Base-by-base conservation (phyloP, 2,888 invertebrate species). In the Poecilobothrus nobilitatus region DNA sequence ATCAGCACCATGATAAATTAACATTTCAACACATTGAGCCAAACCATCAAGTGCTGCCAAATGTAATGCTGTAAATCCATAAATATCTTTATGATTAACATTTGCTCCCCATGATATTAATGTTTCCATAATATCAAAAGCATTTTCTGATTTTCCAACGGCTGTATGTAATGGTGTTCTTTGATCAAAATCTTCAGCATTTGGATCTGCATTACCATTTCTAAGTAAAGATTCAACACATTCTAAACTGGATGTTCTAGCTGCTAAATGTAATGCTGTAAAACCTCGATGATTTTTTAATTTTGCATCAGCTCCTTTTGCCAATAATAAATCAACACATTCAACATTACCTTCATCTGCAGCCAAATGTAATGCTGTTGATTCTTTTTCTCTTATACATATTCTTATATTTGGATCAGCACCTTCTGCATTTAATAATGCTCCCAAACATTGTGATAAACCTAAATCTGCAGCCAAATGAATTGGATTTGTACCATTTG, bases 321-420 rank as follows among this genome's bases (percentile, higher is more conserved):
- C 84, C 62, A 94, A 77, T 63, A 94, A 79, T 65, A 91, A 80
- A 75, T 90, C 89, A 0, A 94, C 87, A 75, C 92, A 93, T 68
- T 94, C 92, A 15, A 86, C 86, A 77, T 91, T 91, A 1, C 94
- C 94, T 69, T 92, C 91, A 77, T 94, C 94, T 1, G 95, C 94
- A 0, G 95, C 94, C 72, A 95, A 83, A 83, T 95, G 95, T 68
- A 94, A 77, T 0, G 92, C 89, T 0, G 91, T 92, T 15, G 91
- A 88, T 72, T 90, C 90, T 74, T 91, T 89, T 69, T 89, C 90
- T 7, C 88, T 86, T 41, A 87, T 86, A 71, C 87, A 83, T 64
- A 91, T 90, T 71, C 88, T 84, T 0, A 88, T 86, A 75, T 92
- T 88, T 1, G 91, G 85, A 75, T 91, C 88, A 1, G 88, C 86